Evolutionary conservation across 2,113 vertebrate genomes (phyloP), one percentile per base, ranked within the genome.

Genomic region (Empidonax traillii): DNA sequence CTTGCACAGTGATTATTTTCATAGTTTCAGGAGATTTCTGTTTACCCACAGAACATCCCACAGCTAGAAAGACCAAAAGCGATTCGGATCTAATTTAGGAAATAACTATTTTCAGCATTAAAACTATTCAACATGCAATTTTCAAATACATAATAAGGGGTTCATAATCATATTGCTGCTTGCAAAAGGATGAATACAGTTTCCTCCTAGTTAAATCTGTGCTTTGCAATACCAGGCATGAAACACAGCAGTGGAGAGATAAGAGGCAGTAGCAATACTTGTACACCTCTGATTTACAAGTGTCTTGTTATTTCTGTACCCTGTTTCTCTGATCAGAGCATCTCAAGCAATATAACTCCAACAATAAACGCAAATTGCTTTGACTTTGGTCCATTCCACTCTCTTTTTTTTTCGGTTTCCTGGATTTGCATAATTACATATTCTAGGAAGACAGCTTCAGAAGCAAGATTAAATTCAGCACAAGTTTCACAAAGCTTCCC

Each of bases 401-500:
- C 53, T 74, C 43, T 7, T 12, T 67, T 43, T 44, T 65, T 72
- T 63, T 75, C 66, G 33, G 10, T 66, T 80, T 61, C 51, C 62
- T 74, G 23, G 8, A 49, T 85, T 86, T 92, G 79, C 8, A 12
- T 56, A 52, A 68, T 65, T 85, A 58, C 33, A 35, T 69, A 59
- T n/a, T 71, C 77, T 28, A 80, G 35, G 71, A 77, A 89, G 44
- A 44, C 22, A 55, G 30, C 15, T 89, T 69, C 41, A 93, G 83
- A 73, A 73, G 28, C 14, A 65, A 83, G 44, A 67, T 62, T 69
- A 83, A 81, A 91, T 81, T 87, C 77, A 94, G n/a, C 19, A 39
- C 24, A 51, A 58, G 46, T 63, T 92, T 79, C 58, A 65, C 39
- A 78, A 52, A 72, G 59, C 56, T 89, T 92, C 93, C 80, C 72